Base-by-base conservation (phyloP, 1,140 invertebrate species). In the Maconellicoccus hirsutus region DNA sequence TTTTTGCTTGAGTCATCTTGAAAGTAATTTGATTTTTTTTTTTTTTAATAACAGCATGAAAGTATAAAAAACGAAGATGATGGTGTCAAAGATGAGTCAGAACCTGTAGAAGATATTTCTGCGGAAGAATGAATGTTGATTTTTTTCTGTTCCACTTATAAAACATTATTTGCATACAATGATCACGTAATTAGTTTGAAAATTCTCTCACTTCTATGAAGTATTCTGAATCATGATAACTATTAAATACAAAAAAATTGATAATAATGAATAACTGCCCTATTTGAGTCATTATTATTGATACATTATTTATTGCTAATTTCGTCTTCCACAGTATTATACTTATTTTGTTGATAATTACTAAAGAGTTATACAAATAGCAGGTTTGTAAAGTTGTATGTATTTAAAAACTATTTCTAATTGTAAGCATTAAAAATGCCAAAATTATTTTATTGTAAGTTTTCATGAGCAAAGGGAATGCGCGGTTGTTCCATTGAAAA, bases 321-420 rank as follows among this genome's bases (percentile, higher is more conserved):
- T 16, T 52, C n/a, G 42, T 52, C 42, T 52, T 52, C 42, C 42
- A 52, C 10, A 52, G 42, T 52, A 16, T 19, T 52, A 19, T 52
- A 16, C 16, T 52, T 52, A 3, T 16, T 8, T 52, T 52, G 42
- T 52, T 16, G 16, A 52, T 16, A 8, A 16, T 19, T 52, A 3
- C 12, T 33, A 12, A 33, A 33, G 29, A 33, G 3, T 19, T 3
- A 52, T 52, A 16, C 42, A 14, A 16, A 16, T 52, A 3, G n/a
- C 42, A 52, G 42, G 42, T 52, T 38, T 52, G 42, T 52, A 19
- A 52, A 52, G n/a, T 52, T 14, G n/a, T 52, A 16, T 14, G 16
- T 52, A 52, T 52, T 52, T 52, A 8, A 52, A 52, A 52, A 52
- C n/a, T 52, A 52, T 52, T 52, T 52, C 42, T 52, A n/a, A n/a